Conservation (phyloP, 2,797 vertebrate genomes). For the Avahi laniger region DNA sequence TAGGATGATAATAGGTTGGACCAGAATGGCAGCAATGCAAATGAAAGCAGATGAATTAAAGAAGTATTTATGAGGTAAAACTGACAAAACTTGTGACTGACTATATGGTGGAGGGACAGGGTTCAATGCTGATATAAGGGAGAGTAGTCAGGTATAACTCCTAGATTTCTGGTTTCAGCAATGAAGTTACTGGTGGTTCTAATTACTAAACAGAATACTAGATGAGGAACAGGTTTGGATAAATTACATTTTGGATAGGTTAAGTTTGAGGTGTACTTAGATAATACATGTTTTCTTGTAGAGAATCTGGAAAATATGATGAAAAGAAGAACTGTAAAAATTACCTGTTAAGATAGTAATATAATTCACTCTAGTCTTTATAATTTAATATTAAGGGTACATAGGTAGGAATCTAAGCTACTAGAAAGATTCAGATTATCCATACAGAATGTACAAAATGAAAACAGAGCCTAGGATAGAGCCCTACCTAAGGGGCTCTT, state of each 20-base stretch:
- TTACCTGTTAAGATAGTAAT: not conserved
- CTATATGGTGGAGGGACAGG: not conserved
- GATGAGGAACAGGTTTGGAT: not conserved
- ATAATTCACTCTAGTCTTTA: not conserved
- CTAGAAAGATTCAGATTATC: not conserved
- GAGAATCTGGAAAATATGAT: slow-evolving; percentile 28
- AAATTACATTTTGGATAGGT: not conserved
- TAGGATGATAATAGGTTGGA: not conserved
- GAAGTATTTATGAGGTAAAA: not conserved
- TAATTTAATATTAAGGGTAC: not conserved
- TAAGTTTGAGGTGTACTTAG: not conserved
- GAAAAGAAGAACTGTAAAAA: slow-evolving; percentile 30
- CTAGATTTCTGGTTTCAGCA: not conserved
- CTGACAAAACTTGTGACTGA: not conserved
- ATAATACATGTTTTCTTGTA: not conserved
- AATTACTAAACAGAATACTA: not conserved
- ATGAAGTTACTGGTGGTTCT: not conserved
- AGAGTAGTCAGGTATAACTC: not conserved
- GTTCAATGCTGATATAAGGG: not conserved
- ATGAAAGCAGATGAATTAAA: not conserved
- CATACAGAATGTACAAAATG: not conserved
- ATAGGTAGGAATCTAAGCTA: not conserved
- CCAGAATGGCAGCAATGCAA: not conserved
- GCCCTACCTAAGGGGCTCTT: not conserved
- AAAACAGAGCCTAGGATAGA: not conserved